A percentile compares a stretch with the other conserved stretches of the same genome.
Evolutionary conservation across 2,113 vertebrate genomes (phyloP).

Genomic region (Nannospalax galili): DNA sequence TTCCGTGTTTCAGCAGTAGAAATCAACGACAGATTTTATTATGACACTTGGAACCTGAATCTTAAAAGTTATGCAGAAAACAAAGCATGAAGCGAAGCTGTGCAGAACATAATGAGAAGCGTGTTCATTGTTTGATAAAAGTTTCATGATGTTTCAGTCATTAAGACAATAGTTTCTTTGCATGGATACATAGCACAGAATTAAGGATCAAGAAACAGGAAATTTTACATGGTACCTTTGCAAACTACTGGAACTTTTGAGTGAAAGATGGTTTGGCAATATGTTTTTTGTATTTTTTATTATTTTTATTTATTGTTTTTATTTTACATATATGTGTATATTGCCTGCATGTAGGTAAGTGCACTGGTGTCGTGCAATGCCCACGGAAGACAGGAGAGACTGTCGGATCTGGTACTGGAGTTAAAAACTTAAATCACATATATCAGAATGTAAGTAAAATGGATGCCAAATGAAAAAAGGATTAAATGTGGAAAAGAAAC

Average conservation of each 20-base stretch:
- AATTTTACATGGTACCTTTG: neutral
- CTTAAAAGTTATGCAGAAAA: neutral
- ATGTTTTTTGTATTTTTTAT: neutral
- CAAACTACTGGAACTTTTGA: too few species aligned
- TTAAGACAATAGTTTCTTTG: neutral
- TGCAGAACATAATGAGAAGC: neutral
- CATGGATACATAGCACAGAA: neutral
- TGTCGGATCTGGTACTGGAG: too few species aligned
- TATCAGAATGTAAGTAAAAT: neutral
- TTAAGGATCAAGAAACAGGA: neutral
- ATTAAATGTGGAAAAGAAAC: neutral
- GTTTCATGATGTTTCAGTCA: neutral
- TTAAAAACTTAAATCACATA: neutral
- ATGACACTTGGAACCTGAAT: neutral
- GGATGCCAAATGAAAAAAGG: neutral
- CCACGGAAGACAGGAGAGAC: too few species aligned
- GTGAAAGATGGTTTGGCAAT: neutral
- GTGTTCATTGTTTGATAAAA: too few species aligned
- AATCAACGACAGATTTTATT: neutral
- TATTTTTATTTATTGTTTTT: too few species aligned
- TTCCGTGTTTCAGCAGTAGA: too few species aligned
- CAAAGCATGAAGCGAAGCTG: neutral
- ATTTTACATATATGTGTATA: too few species aligned
- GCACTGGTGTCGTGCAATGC: too few species aligned
- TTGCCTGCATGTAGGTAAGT: too few species aligned